These are phyloP conservation scores for Myrmophylax atrothorax DNA, from an alignment of 2,113 vertebrate species.

Conservation along the genomic window DNA sequence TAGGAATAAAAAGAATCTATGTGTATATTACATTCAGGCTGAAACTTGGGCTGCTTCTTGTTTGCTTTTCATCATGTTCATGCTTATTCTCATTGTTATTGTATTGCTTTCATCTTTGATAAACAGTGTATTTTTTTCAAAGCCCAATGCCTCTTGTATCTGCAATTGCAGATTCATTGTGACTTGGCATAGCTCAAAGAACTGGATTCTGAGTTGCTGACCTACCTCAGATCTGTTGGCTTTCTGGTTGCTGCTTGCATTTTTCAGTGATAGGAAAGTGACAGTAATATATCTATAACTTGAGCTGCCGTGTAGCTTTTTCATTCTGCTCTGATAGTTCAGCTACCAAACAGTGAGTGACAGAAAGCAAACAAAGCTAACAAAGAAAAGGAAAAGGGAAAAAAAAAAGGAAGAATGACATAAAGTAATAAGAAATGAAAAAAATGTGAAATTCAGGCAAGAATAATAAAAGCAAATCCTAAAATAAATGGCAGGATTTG, in stretches of 20 bases:
- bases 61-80: conserved; percentile 49
- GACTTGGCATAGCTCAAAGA: conserved; percentile 10
- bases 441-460: conserved; percentile 41
- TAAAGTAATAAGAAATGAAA: conserved; percentile 21
- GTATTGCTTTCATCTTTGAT: conserved; percentile 62
- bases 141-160: background rate
- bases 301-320: background rate
- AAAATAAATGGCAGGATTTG: conserved; percentile 65
- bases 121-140: conserved; percentile 45
- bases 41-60: conserved; percentile 30
- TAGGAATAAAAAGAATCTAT: conserved; percentile 55
- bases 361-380: conserved; percentile 30
- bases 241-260: conserved; percentile 1
- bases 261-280: conserved; percentile 8
- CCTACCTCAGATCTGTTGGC: background rate
- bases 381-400: background rate
- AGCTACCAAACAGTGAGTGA: conserved; percentile 46
- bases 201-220: background rate
- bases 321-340: background rate
- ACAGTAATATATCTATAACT: background rate
- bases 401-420: background rate
- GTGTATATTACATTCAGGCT: conserved; percentile 23
- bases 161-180: conserved; percentile 45
- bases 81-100: conserved; percentile 63
- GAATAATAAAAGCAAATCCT: conserved; percentile 49